phyloP scores from a whole-genome alignment of 2,797 vertebrate species.

The Valencia hispanica region DNA sequence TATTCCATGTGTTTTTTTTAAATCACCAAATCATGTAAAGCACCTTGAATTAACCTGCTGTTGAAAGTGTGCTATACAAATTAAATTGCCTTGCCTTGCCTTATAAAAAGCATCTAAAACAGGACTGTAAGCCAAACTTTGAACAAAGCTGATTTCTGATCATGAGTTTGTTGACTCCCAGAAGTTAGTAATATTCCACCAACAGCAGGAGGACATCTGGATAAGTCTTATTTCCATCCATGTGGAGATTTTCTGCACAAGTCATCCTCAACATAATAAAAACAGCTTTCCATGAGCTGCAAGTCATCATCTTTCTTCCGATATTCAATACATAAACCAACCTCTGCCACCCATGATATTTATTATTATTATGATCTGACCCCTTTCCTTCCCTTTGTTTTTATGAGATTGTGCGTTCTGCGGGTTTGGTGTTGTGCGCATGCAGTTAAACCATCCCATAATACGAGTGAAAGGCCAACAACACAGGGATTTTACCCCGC shows the following conservation, averaged over 20 bases:
- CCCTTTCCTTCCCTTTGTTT: constrained; percentile 1
- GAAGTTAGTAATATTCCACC: background rate
- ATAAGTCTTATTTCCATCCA: background rate
- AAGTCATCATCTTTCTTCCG: background rate
- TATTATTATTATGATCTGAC: background rate
- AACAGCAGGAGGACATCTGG: background rate
- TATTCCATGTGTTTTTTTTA: no score
- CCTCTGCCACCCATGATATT: background rate
- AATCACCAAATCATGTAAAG: no score
- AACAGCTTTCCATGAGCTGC: background rate
- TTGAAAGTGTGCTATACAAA: no score
- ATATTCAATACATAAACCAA: background rate
- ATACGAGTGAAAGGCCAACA: constrained; percentile 54
- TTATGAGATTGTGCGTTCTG: background rate
- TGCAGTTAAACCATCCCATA: constrained; percentile 45
- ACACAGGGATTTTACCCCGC: constrained; percentile 54
- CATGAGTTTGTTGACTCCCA: background rate
- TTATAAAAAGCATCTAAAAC: no score
- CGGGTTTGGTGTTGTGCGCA: constrained; percentile 43
- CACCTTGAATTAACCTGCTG: no score
- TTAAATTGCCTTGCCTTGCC: no score
- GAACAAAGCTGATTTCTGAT: background rate
- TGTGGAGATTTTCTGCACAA: background rate
- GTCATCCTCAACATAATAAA: background rate
- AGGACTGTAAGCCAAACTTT: background rate